phyloP scores from a whole-genome alignment of 2,888 invertebrate species.

The Diploptera punctata region DNA sequence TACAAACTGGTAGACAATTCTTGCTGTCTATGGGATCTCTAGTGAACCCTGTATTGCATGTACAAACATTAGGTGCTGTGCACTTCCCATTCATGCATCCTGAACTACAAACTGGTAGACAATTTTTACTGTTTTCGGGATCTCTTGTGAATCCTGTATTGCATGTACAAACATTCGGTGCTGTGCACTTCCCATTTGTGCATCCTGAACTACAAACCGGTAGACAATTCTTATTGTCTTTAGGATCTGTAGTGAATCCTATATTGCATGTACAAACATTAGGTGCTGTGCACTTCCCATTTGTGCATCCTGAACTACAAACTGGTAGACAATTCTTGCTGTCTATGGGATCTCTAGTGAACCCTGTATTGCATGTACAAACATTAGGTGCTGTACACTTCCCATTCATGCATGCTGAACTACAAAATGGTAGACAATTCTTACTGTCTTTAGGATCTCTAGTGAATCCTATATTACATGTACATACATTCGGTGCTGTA shows the following conservation, averaged over 20 bases:
- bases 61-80: conserved; percentile 41
- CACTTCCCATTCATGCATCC: conserved; percentile 39
- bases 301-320: not conserved
- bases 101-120: not conserved
- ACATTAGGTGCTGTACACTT: not conserved
- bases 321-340: not conserved
- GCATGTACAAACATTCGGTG: conserved; percentile 42
- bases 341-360: not conserved
- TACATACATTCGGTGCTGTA: not conserved
- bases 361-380: not conserved
- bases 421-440: conserved; percentile 3
- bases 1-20: conserved; percentile 47
- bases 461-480: not conserved
- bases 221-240: conserved; percentile 11
- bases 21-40: not conserved
- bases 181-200: conserved; percentile 36
- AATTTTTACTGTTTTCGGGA: not conserved
- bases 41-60: conserved; percentile 40
- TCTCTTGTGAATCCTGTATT: conserved; percentile 35
- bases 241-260: conserved; percentile 5
- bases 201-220: conserved; percentile 34
- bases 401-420: not conserved
- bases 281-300: conserved; percentile 7
- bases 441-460: not conserved
- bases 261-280: conserved; percentile 13